phyloP scores from a whole-genome alignment of 2,888 invertebrate genomes.

The Belgica antarctica region DNA sequence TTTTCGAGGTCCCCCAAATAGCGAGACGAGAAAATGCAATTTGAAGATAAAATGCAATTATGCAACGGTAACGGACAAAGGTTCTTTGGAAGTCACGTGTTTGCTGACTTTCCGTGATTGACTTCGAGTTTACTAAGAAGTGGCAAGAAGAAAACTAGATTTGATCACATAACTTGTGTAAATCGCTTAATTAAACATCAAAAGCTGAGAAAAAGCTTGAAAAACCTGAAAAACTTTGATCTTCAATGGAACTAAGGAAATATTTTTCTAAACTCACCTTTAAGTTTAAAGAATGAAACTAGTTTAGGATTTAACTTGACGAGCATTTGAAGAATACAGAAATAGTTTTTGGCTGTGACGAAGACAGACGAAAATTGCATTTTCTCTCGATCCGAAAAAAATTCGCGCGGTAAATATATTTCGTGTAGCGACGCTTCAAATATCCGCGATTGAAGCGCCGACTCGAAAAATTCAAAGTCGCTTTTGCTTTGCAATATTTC shows the following conservation, averaged over 20 bases:
- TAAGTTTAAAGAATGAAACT: not conserved
- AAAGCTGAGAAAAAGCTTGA: too few relatives aligned
- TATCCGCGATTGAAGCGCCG: not conserved
- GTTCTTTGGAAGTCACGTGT: too few relatives aligned
- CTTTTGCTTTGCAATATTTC: constrained; percentile 3
- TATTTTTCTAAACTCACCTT: constrained; percentile 27
- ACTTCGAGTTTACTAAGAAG: too few relatives aligned
- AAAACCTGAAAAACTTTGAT: not conserved
- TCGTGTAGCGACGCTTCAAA: not conserved
- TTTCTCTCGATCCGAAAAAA: not conserved
- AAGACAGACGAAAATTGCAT: not conserved
- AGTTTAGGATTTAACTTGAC: constrained; percentile 1
- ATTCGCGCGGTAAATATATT: too few relatives aligned
- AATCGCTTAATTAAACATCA: too few relatives aligned
- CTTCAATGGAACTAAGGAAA: not conserved
- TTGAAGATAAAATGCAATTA: too few relatives aligned
- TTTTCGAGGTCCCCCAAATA: constrained; percentile 39
- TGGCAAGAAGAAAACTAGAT: too few relatives aligned
- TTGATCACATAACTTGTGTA: too few relatives aligned
- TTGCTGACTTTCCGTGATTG: too few relatives aligned
- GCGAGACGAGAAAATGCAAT: too few relatives aligned
- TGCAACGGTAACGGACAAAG: too few relatives aligned
- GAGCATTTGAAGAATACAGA: constrained; percentile 1
- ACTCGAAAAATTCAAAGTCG: not conserved
- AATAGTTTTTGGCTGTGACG: not conserved